A percentile compares a stretch with the other conserved stretches of the same genome.
Conservation (phyloP, 2,888 invertebrate species). For the Bugulina stolonifera region DNA sequence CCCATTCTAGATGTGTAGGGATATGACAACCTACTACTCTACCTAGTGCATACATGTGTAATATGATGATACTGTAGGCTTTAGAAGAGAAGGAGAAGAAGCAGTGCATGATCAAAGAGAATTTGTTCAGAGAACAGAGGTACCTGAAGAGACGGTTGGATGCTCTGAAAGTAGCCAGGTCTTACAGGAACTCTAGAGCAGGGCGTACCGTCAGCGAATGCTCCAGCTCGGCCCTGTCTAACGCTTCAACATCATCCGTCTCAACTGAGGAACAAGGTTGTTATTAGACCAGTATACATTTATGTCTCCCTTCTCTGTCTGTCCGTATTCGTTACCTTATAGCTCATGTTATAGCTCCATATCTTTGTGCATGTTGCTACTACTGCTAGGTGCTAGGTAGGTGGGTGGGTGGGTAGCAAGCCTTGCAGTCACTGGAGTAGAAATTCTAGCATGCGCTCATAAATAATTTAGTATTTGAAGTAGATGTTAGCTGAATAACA, state of each 20-base stretch:
- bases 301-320: neutral
- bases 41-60: too few species aligned
- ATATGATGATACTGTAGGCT: too few species aligned
- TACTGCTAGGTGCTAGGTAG: neutral
- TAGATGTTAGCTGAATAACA: too few species aligned
- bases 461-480: too few species aligned
- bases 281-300: neutral
- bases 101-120: constrained; percentile 69
- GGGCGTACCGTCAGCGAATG: constrained; percentile 66
- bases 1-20: too few species aligned
- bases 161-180: constrained; percentile 53
- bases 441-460: too few species aligned
- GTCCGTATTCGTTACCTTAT: neutral
- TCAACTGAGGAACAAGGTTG: constrained; percentile 58
- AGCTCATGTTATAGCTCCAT: neutral
- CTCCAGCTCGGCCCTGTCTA: constrained; percentile 61
- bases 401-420: too few species aligned
- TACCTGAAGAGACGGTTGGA: constrained; percentile 64
- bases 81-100: constrained; percentile 76
- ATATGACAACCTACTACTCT: too few species aligned
- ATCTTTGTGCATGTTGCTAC: neutral
- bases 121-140: constrained; percentile 72
- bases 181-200: constrained; percentile 53
- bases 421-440: too few species aligned
- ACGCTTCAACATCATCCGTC: constrained; percentile 60